Evolutionary conservation across 2,113 vertebrate species (phyloP).

Genomic region (Nycticorax nycticorax): DNA sequence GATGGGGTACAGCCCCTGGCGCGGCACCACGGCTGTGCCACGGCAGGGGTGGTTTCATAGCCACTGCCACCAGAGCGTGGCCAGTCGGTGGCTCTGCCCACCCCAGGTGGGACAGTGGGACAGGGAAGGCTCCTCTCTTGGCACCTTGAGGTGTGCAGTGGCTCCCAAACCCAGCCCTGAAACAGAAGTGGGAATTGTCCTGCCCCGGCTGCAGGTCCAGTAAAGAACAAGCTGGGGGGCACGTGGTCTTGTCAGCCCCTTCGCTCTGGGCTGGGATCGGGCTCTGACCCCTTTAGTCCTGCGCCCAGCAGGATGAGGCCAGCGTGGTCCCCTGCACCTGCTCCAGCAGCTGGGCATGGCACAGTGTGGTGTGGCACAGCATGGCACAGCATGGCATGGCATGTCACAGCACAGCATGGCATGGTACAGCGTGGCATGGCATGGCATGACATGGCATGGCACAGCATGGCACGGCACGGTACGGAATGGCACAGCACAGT

Average conservation of each 20-base stretch:
- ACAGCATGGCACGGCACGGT: accelerated
- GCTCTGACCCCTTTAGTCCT: background rate
- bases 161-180: background rate
- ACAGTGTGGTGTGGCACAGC: accelerated
- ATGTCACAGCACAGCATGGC: background rate
- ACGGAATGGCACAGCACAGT: accelerated
- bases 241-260: accelerated
- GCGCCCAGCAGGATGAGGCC: background rate
- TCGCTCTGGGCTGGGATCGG: accelerated
- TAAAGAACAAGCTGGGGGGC: background rate
- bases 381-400: accelerated
- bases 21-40: background rate
- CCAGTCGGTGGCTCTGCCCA: background rate
- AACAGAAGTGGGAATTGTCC: background rate
- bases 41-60: background rate
- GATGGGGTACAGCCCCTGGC: background rate
- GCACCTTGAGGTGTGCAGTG: too few species aligned
- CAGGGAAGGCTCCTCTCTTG: background rate
- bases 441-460: background rate
- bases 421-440: accelerated
- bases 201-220: background rate
- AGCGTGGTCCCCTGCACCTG: background rate
- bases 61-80: accelerated
- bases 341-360: background rate
- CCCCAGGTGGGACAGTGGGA: background rate